Evolutionary conservation across 30 jellyfish, hydroid and myxozoan species (phyloP).

Genomic region (Aurelia aurita): DNA sequence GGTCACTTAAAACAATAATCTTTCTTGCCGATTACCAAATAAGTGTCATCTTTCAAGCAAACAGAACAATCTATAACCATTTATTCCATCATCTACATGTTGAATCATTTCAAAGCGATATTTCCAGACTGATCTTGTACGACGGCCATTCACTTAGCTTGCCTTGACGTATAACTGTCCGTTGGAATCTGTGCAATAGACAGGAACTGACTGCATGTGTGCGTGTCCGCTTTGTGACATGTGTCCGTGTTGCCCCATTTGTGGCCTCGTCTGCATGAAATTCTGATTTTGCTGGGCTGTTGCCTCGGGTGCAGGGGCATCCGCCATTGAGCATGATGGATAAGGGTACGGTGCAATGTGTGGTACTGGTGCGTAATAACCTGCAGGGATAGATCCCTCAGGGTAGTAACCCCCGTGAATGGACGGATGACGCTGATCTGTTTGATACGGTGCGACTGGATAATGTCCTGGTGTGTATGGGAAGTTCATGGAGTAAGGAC

Average conservation of each 20-base stretch:
- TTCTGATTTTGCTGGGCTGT: conserved; percentile 63
- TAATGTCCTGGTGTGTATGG: conserved; percentile 97
- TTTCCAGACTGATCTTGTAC: background rate
- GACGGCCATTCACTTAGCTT: conserved; percentile 13
- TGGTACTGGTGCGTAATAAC: conserved; percentile 83
- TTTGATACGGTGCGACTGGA: conserved; percentile 78
- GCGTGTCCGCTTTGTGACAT: conserved; percentile 71
- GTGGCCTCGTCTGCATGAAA: conserved; percentile 70
- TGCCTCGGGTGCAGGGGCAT: conserved; percentile 50
- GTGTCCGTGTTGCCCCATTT: conserved; percentile 68
- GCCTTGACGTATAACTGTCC: conserved; percentile 74
- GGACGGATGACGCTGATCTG: conserved; percentile 90
- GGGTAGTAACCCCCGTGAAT: conserved; percentile 92
- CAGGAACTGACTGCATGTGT: conserved; percentile 78
- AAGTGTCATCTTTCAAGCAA: too few species aligned
- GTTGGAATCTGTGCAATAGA: conserved; percentile 70
- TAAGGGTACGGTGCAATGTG: conserved; percentile 73
- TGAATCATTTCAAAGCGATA: background rate
- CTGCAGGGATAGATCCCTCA: conserved; percentile 84
- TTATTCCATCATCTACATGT: background rate
- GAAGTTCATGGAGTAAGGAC: conserved; percentile 85
- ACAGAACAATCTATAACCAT: too few species aligned
- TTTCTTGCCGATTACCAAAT: too few species aligned
- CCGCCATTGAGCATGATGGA: conserved; percentile 62
- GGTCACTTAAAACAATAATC: too few species aligned